Conservation (phyloP, 2,888 invertebrate species). For the Lysandra bellargus region DNA sequence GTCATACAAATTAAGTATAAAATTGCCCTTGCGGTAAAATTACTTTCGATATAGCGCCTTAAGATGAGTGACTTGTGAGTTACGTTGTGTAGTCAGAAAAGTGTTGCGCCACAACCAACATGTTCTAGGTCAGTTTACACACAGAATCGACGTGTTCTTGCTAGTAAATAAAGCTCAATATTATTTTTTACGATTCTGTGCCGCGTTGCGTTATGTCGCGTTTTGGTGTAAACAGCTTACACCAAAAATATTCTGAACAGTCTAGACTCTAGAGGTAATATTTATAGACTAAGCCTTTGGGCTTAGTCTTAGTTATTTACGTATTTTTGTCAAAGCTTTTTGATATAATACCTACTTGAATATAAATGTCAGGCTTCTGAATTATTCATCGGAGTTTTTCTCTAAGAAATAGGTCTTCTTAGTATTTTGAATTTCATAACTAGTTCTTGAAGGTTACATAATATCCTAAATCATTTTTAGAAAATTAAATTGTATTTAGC, state of each 20-base stretch:
- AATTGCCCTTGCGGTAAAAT: too few relatives aligned
- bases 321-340: background rate
- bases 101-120: too few relatives aligned
- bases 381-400: background rate
- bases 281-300: background rate
- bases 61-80: background rate
- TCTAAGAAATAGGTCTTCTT: background rate
- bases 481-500: background rate
- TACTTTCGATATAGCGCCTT: too few relatives aligned
- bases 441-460: background rate
- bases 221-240: too few relatives aligned
- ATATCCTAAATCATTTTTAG: background rate
- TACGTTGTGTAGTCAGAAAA: too few relatives aligned
- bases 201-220: too few relatives aligned
- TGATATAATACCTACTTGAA: conserved; percentile 4
- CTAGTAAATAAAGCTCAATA: too few relatives aligned
- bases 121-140: too few relatives aligned
- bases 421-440: conserved; percentile 1
- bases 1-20: too few relatives aligned
- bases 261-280: background rate
- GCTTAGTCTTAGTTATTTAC: background rate
- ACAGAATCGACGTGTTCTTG: too few relatives aligned
- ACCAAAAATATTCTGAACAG: too few relatives aligned
- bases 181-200: too few relatives aligned
- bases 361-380: background rate